phyloP scores from a whole-genome alignment of 1,140 invertebrate species.

The Zophobas atratus region DNA sequence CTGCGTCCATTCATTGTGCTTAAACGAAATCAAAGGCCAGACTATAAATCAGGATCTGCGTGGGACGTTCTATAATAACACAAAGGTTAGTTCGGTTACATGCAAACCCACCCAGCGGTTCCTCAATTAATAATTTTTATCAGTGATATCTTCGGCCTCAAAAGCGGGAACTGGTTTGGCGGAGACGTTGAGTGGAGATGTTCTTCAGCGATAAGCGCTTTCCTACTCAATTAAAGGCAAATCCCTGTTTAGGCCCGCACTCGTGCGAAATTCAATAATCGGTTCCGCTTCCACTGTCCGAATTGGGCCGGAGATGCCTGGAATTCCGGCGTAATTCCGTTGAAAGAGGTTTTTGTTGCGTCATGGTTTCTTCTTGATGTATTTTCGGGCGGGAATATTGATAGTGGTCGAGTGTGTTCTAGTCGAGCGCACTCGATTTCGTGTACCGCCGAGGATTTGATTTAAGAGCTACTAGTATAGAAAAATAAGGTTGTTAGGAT shows the following conservation, averaged over 20 bases:
- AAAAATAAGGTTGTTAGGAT: too few relatives aligned
- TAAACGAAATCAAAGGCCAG: constrained; percentile 10
- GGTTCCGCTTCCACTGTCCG: too few relatives aligned
- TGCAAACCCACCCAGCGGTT: neutral
- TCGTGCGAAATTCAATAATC: too few relatives aligned
- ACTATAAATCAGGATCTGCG: constrained; percentile 13
- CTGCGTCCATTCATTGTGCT: constrained; percentile 10
- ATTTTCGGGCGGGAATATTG: neutral
- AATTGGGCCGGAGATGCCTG: too few relatives aligned
- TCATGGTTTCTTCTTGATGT: neutral
- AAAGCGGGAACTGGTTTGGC: neutral
- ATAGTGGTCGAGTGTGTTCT: neutral
- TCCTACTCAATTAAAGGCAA: neutral
- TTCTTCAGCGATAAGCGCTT: neutral
- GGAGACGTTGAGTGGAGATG: neutral
- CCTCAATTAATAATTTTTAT: constrained; percentile 21
- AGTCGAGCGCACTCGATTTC: neutral
- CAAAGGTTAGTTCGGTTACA: constrained; percentile 3
- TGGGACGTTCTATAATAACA: neutral
- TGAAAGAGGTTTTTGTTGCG: too few relatives aligned
- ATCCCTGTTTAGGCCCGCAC: neutral
- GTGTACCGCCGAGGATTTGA: neutral
- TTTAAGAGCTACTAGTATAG: too few relatives aligned
- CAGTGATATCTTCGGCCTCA: constrained; percentile 1
- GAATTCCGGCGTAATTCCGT: too few relatives aligned